Evolutionary conservation across 30 jellyfish, hydroid and myxozoan genomes (phyloP).

Genomic region (Catostylus mosaicus): DNA sequence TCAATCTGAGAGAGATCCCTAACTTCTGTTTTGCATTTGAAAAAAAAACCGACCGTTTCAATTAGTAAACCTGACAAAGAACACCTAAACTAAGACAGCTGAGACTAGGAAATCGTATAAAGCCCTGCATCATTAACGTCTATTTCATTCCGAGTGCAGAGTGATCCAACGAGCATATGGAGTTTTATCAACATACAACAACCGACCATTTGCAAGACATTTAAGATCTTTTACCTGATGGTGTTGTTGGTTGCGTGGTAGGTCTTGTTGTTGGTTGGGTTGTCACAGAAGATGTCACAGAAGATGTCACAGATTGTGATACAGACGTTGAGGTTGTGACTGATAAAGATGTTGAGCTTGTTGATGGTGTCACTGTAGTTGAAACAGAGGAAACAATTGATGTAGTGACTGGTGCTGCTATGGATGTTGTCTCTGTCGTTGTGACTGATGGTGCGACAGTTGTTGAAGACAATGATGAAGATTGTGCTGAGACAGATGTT

Average conservation of each 20-base stretch:
- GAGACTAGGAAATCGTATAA: too few species aligned
- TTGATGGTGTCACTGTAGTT: neutral
- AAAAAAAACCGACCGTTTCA: too few species aligned
- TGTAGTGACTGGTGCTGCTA: neutral
- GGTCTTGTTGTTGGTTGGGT: neutral
- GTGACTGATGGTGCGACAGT: neutral
- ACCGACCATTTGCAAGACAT: too few species aligned
- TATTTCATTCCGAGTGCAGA: too few species aligned
- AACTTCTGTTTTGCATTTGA: too few species aligned
- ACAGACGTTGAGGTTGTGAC: neutral
- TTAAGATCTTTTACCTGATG: too few species aligned
- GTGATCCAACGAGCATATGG: too few species aligned
- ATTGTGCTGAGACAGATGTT: neutral
- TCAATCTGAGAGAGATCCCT: too few species aligned
- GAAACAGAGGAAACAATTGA: neutral
- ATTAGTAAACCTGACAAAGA: too few species aligned
- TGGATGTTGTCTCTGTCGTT: neutral
- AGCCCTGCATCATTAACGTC: too few species aligned
- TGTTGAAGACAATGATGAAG: neutral
- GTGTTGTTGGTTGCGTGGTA: neutral
- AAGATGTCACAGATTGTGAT: neutral
- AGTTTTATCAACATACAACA: too few species aligned
- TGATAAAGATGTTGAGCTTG: neutral
- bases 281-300: neutral
- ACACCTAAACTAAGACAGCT: too few species aligned